Conservation (phyloP, 2,113 vertebrate genomes). For the Catharus bicknelli region DNA sequence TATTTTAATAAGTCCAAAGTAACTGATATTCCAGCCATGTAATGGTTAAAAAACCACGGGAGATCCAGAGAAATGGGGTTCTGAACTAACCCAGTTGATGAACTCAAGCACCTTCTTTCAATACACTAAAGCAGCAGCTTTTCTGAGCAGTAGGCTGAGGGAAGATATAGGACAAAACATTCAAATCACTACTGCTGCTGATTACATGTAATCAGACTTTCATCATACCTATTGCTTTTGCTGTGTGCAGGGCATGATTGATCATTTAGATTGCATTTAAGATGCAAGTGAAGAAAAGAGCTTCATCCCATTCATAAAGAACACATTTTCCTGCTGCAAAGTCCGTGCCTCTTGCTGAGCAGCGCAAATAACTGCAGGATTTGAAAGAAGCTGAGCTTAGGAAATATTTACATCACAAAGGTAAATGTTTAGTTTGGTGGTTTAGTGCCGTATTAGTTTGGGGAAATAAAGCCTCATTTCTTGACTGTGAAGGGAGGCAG, state of each 20-base stretch:
- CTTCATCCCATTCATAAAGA: background rate
- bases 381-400: background rate
- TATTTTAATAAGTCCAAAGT: background rate
- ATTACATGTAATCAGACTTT: background rate
- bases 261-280: background rate
- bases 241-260: background rate
- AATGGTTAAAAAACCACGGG: background rate
- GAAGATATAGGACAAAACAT: background rate
- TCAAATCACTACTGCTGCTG: background rate
- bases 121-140: background rate
- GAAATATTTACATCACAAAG: constrained; percentile 40
- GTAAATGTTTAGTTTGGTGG: constrained; percentile 13
- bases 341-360: background rate
- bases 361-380: background rate
- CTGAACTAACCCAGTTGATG: background rate
- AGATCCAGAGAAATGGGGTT: fast-evolving
- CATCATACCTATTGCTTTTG: background rate
- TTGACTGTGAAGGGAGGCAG: background rate
- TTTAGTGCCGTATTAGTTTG: background rate
- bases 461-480: background rate
- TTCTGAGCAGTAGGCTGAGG: background rate
- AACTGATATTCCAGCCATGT: background rate
- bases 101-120: background rate
- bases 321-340: background rate
- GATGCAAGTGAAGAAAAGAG: background rate